These are phyloP conservation scores for Paramisgurnus dabryanus DNA, from an alignment of 2,113 vertebrate genomes.

Conservation along the genomic window DNA sequence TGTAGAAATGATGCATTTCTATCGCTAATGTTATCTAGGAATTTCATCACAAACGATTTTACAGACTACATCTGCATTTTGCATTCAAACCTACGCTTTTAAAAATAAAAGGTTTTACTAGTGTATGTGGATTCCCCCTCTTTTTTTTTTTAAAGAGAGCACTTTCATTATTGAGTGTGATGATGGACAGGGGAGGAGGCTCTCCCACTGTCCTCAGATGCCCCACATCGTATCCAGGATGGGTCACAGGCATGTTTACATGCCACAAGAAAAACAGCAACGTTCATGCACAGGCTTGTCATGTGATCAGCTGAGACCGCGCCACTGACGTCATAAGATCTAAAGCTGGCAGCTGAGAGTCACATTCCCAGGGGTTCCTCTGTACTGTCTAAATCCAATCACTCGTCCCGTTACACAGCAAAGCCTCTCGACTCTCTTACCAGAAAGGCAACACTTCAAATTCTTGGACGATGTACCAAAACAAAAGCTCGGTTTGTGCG, in stretches of 20 bases:
- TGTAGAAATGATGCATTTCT: too few relatives aligned
- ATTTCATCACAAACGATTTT: too few relatives aligned
- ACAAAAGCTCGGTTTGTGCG: constrained; percentile 1
- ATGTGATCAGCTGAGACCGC: constrained; percentile 11
- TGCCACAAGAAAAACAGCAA: constrained; percentile 6
- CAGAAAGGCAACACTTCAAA: constrained; percentile 43
- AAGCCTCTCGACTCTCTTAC: constrained; percentile 5
- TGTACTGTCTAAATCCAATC: neutral
- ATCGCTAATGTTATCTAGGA: too few relatives aligned
- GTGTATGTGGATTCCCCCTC: neutral
- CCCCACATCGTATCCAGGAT: neutral
- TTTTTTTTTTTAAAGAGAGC: neutral
- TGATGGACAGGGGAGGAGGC: neutral
- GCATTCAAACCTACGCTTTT: too few relatives aligned
- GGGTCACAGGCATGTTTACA: constrained; percentile 8
- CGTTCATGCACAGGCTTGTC: neutral
- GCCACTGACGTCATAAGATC: constrained; percentile 14
- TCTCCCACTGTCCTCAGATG: constrained; percentile 16
- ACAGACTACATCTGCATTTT: too few relatives aligned
- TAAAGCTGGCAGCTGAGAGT: constrained; percentile 10
- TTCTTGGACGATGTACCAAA: constrained; percentile 36
- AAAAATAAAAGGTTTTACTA: too few relatives aligned
- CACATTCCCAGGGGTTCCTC: neutral
- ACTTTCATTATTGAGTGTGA: neutral
- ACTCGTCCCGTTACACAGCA: constrained; percentile 2